Conservation (phyloP, 2,888 invertebrate species). For the Epinotia nisella region DNA sequence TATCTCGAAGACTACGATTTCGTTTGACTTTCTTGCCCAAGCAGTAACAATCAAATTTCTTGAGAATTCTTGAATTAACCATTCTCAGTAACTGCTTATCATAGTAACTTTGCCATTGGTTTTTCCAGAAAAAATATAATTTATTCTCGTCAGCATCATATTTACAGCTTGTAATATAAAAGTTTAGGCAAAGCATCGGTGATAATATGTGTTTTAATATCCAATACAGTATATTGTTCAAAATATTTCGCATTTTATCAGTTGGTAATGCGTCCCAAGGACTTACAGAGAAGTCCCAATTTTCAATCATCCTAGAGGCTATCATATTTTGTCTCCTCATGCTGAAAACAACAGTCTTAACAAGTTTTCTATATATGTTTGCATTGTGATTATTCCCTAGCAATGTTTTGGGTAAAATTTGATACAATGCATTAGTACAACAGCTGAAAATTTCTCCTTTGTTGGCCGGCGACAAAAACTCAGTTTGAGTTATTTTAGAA, state of each 20-base stretch:
- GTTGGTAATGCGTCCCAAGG: conserved; percentile 61
- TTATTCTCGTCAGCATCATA: conserved; percentile 74
- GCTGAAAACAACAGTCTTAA: conserved; percentile 63
- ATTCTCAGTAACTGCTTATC: conserved; percentile 69
- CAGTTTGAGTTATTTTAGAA: conserved; percentile 43
- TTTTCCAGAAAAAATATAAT: conserved; percentile 74
- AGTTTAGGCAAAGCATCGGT: conserved; percentile 72
- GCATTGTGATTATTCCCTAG: conserved; percentile 67
- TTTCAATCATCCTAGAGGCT: conserved; percentile 55
- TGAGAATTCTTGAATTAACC: conserved; percentile 63
- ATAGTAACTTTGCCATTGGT: conserved; percentile 78
- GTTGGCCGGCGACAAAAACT: conserved; percentile 55
- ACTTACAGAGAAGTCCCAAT: conserved; percentile 64
- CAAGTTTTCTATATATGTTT: conserved; percentile 65
- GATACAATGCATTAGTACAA: conserved; percentile 60
- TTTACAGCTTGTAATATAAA: conserved; percentile 77
- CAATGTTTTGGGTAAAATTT: conserved; percentile 67
- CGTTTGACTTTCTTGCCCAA: conserved; percentile 61
- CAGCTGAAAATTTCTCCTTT: conserved; percentile 63
- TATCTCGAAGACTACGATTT: conserved; percentile 55
- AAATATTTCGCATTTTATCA: conserved; percentile 49
- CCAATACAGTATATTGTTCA: conserved; percentile 63
- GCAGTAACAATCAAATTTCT: conserved; percentile 61
- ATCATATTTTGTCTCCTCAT: conserved; percentile 73
- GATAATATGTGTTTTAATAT: conserved; percentile 67